Evolutionary conservation across 2,113 vertebrate genomes (phyloP).

Genomic region (Gymnogyps californianus): DNA sequence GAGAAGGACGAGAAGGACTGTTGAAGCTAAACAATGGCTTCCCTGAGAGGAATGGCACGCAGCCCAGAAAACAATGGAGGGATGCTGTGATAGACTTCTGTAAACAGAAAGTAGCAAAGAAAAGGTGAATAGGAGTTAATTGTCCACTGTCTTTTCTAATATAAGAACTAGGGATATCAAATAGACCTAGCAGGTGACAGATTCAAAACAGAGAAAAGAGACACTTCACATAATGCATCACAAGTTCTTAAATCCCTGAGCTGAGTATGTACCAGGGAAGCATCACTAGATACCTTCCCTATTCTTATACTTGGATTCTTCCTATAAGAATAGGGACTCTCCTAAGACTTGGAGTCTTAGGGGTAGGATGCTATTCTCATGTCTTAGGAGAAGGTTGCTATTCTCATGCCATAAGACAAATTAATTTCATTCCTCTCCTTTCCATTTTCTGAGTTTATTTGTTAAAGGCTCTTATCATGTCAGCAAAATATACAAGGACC

Average conservation of each 20-base stretch:
- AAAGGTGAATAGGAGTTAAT: neutral
- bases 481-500: constrained; percentile 42
- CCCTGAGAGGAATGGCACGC: fast-evolving
- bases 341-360: neutral
- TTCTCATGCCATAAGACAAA: neutral
- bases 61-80: neutral
- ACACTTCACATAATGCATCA: neutral
- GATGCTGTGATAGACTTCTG: neutral
- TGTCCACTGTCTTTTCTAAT: neutral
- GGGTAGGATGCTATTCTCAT: neutral
- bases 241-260: neutral
- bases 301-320: neutral
- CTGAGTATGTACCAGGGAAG: neutral
- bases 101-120: neutral
- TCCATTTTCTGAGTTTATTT: constrained; percentile 44
- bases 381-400: neutral
- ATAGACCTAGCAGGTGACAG: neutral
- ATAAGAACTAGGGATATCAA: neutral
- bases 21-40: neutral
- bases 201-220: neutral
- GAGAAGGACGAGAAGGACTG: neutral
- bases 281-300: neutral
- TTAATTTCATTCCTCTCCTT: neutral
- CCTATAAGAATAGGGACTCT: neutral
- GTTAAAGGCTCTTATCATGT: constrained; percentile 15